Evolutionary conservation across 1,140 invertebrate genomes (phyloP), one percentile per base, ranked within the genome.

Genomic region (Eriocheir sinensis): DNA sequence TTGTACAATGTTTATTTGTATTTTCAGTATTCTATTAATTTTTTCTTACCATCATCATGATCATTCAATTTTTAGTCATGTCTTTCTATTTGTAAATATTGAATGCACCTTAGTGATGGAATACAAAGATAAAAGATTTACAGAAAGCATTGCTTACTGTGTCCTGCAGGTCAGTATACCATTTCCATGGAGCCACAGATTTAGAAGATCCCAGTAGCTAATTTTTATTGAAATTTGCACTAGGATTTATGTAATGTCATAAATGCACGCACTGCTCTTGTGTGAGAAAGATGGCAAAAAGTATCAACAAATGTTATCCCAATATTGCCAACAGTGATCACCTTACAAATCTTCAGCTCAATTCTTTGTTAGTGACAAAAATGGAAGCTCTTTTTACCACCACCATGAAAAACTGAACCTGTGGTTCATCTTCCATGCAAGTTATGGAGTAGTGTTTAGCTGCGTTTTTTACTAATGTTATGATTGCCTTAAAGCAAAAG

Each of bases 71-170:
- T 6, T 27, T n/a, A n/a, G n/a, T 72, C 60, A 72, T 27, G 27
- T 72, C 27, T 72, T 72, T 72, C 60, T n/a, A n/a, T 4, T 72
- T 72, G 60, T 72, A 72, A 72, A 72, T 72, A 72, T 72, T 27
- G 27, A 72, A 72, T 72, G 60, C 60, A 72, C 27, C 60, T 72
- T 72, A n/a, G 60, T 72, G 60, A 72, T n/a, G n/a, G 60, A 72
- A 72, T 72, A 72, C 60, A 72, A 72, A 72, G 27, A n/a, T 72
- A n/a, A 21, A 72, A 4, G 6, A 72, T 72, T 27, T 21, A 72
- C 27, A 72, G 60, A 72, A 72, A n/a, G 21, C 60, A 27, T 6
- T 21, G 1, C n/a, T 53, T 1, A n/a, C 12, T 72, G 60, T 21
- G 27, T 72, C 60, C 60, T 72, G 60, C 60, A 72, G 60, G 60